Conservation (phyloP, 1,140 invertebrate genomes). For the Laupala kohalensis region DNA sequence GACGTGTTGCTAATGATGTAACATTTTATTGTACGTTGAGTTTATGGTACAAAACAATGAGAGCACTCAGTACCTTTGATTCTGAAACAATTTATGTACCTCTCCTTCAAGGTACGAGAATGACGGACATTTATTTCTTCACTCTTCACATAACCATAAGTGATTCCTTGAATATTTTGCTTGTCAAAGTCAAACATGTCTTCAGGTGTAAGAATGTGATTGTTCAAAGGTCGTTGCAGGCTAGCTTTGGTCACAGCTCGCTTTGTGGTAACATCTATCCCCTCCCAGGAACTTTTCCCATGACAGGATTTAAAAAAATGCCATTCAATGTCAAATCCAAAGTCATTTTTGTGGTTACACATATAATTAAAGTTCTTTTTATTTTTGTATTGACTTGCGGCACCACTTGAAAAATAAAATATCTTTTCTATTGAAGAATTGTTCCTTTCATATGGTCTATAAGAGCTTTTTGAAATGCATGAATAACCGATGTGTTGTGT, state of each 20-base stretch:
- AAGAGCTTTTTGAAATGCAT: slow-evolving; percentile 7
- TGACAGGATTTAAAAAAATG: slow-evolving; percentile 22
- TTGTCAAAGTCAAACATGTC: neutral
- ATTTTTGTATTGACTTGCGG: slow-evolving; percentile 25
- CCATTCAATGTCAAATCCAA: slow-evolving; percentile 22
- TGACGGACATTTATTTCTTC: neutral
- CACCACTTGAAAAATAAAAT: slow-evolving; percentile 24
- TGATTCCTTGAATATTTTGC: neutral
- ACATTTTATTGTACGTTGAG: neutral
- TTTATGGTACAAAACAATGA: slow-evolving; percentile 2
- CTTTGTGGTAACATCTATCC: slow-evolving; percentile 20
- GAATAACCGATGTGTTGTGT: slow-evolving; percentile 9
- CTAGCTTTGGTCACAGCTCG: slow-evolving; percentile 3
- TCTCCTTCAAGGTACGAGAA: neutral
- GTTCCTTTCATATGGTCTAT: slow-evolving; percentile 2
- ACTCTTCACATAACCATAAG: neutral
- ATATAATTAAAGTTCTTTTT: slow-evolving; percentile 22
- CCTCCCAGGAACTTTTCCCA: slow-evolving; percentile 23
- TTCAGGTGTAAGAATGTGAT: slow-evolving; percentile 1
- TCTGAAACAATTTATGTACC: neutral
- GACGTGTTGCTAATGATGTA: neutral
- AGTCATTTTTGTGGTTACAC: slow-evolving; percentile 20
- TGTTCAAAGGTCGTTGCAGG: neutral
- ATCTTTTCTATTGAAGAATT: slow-evolving; percentile 13
- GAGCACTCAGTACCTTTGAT: neutral